phyloP scores from a whole-genome alignment of 2,888 invertebrate genomes.

The Drosophila limbata region DNA sequence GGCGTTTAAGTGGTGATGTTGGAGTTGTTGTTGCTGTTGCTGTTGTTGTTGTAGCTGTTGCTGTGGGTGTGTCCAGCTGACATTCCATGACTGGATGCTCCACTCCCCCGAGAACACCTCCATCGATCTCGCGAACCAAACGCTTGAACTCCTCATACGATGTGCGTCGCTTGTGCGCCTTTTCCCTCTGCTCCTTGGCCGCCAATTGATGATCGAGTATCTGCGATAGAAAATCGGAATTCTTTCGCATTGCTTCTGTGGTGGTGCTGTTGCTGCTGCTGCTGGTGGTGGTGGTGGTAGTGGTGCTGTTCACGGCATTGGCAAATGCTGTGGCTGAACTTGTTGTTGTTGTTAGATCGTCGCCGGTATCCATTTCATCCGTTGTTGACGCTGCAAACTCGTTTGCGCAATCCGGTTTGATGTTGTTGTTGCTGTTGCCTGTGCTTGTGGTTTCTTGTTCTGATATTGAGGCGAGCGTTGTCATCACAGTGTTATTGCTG shows the following conservation, averaged over 20 bases:
- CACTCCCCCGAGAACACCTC: slow-evolving; percentile 39
- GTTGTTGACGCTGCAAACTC: slow-evolving; percentile 65
- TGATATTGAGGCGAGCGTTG: slow-evolving; percentile 82
- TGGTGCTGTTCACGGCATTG: slow-evolving; percentile 30
- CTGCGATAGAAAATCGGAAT: slow-evolving; percentile 84
- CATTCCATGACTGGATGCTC: slow-evolving; percentile 47
- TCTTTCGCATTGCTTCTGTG: slow-evolving; percentile 83
- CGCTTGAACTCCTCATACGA: slow-evolving; percentile 86
- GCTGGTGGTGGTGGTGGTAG: slow-evolving; percentile 23
- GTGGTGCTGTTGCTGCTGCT: slow-evolving; percentile 52
- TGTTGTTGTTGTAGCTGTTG: slow-evolving; percentile 9
- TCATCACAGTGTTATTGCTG: slow-evolving; percentile 55
- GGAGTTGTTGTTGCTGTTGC: slow-evolving; percentile 18
- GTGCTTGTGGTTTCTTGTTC: slow-evolving; percentile 78
- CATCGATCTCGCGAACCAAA: slow-evolving; percentile 83
- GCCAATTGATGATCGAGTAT: slow-evolving; percentile 83
- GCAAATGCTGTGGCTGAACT: slow-evolving; percentile 27
- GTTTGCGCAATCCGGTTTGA: slow-evolving; percentile 75
- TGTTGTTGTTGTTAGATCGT: slow-evolving; percentile 66
- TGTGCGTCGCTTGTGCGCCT: slow-evolving; percentile 84
- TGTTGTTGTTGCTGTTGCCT: slow-evolving; percentile 36
- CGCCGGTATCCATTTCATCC: slow-evolving; percentile 82
- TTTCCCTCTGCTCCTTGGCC: slow-evolving; percentile 82
- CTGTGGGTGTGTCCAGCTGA: slow-evolving; percentile 40
- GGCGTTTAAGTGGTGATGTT: slow-evolving; percentile 77